Evolutionary conservation across 1,140 invertebrate species (phyloP).

Genomic region (Hermetia illucens): DNA sequence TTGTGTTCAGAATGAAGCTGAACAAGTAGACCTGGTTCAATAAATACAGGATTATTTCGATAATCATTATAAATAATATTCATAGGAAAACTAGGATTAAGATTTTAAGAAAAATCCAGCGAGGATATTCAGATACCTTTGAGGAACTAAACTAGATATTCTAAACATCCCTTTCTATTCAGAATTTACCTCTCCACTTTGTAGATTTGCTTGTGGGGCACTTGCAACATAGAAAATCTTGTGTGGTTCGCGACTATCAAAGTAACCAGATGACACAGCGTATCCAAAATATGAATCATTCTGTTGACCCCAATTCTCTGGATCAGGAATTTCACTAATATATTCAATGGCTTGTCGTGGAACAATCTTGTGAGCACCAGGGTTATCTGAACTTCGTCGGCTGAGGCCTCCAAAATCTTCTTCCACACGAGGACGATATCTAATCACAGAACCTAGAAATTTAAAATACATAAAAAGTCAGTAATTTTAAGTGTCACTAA

Average conservation of each 20-base stretch:
- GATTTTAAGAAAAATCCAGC: too few species aligned
- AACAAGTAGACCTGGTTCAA: slow-evolving; percentile 13
- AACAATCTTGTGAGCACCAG: neutral
- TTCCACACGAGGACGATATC: slow-evolving; percentile 12
- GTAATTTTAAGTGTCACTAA: too few species aligned
- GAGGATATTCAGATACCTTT: too few species aligned
- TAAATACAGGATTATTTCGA: too few species aligned
- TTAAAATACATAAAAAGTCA: too few species aligned
- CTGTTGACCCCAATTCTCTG: neutral
- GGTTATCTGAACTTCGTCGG: slow-evolving; percentile 12
- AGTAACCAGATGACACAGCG: slow-evolving; percentile 2
- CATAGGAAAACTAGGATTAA: too few species aligned
- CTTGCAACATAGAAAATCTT: slow-evolving; percentile 4
- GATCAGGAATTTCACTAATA: slow-evolving; percentile 4
- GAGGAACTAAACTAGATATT: too few species aligned
- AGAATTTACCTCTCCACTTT: slow-evolving; percentile 2
- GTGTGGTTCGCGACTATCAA: neutral
- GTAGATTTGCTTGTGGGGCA: slow-evolving; percentile 4
- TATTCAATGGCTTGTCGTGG: slow-evolving; percentile 3
- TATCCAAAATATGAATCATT: slow-evolving; percentile 6
- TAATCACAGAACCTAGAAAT: slow-evolving; percentile 19
- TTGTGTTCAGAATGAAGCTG: slow-evolving; percentile 6
- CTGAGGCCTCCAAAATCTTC: slow-evolving; percentile 18
- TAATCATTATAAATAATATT: too few species aligned
- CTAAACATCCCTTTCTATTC: too few species aligned